These are phyloP conservation scores for Adoxophyes honmai DNA, from an alignment of 1,140 invertebrate species.

Conservation along the genomic window DNA sequence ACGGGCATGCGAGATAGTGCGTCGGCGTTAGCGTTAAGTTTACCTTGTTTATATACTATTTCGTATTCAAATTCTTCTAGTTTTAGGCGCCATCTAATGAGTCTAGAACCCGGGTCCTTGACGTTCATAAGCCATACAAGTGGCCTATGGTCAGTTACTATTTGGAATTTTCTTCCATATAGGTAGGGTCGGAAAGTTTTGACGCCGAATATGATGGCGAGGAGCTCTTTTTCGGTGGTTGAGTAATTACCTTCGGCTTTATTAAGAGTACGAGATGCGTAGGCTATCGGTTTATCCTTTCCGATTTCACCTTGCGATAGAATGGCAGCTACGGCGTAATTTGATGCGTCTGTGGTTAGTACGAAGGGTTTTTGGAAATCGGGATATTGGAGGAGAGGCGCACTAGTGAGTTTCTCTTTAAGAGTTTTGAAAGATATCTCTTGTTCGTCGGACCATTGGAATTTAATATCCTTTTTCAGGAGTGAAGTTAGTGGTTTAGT, in stretches of 20 bases:
- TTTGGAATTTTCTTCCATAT: constrained; percentile 62
- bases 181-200: constrained; percentile 55
- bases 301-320: background rate
- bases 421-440: background rate
- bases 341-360: background rate
- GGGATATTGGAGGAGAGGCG: background rate
- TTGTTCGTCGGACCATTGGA: background rate
- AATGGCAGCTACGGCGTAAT: background rate
- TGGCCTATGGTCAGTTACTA: constrained; percentile 74
- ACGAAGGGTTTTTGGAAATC: constrained; percentile 3
- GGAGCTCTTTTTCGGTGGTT: constrained; percentile 11
- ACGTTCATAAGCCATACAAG: constrained; percentile 70
- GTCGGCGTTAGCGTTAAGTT: constrained; percentile 56
- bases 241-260: background rate
- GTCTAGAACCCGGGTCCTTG: constrained; percentile 63
- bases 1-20: constrained; percentile 44
- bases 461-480: background rate
- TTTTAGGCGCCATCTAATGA: constrained; percentile 74
- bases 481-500: background rate
- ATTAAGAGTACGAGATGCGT: constrained; percentile 1
- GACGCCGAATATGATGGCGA: constrained; percentile 16
- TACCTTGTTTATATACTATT: constrained; percentile 63
- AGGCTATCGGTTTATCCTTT: constrained; percentile 4
- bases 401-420: background rate
- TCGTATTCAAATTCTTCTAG: constrained; percentile 67